These are phyloP conservation scores for Plagodis dolabraria DNA, from an alignment of 2,888 invertebrate genomes.

Conservation along the genomic window DNA sequence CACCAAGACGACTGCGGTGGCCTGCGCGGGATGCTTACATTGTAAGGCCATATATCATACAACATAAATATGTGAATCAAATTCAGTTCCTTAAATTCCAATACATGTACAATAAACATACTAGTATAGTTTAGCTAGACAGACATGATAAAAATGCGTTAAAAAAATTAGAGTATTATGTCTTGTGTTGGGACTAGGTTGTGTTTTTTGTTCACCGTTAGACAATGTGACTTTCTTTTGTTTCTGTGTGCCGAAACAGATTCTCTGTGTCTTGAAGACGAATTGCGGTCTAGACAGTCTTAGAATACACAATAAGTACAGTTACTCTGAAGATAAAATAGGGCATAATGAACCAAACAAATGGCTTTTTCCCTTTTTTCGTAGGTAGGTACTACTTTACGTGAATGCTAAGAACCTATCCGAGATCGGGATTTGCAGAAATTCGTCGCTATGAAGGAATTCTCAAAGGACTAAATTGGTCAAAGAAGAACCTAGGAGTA, in stretches of 20 bases:
- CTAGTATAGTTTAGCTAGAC: no score
- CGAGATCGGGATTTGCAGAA: background rate
- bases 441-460: background rate
- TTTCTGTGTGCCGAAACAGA: constrained; percentile 24
- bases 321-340: constrained; percentile 9
- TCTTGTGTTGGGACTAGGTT: constrained; percentile 15
- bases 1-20: no score
- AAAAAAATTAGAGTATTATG: constrained; percentile 13
- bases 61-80: no score
- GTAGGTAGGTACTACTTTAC: background rate
- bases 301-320: constrained; percentile 30
- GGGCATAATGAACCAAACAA: constrained; percentile 6
- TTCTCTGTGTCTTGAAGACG: constrained; percentile 19
- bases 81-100: no score
- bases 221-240: constrained; percentile 25
- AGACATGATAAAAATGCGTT: background rate
- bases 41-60: no score
- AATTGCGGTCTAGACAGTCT: constrained; percentile 33
- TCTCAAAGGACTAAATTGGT: constrained; percentile 6
- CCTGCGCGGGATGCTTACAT: no score
- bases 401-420: constrained; percentile 2
- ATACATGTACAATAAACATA: no score
- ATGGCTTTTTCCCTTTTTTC: constrained; percentile 5
- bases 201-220: constrained; percentile 20
- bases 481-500: background rate